Evolutionary conservation across 2,888 invertebrate species (phyloP), one percentile per base, ranked within the genome.

Genomic region (Spodoptera exigua): DNA sequence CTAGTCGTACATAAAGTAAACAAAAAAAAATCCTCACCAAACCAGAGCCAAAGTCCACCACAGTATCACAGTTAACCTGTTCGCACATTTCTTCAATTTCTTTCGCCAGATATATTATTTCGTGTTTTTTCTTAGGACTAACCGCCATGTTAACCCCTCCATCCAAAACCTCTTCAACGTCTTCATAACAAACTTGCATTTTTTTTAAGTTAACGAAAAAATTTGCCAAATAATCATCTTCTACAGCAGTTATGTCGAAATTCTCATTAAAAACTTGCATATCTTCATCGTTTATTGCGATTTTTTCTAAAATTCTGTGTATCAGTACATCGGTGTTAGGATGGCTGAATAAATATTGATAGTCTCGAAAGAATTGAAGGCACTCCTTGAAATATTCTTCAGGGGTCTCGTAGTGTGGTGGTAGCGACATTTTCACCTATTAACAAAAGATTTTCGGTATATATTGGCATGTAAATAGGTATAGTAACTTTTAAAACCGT

Each of bases 21-120:
- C 16, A 18, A 27, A 13, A 11, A 43, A 11, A 40, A 13, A 52
- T 45, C 55, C 95, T 95, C 92, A 96, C 96, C 92, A 97, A 89
- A 5, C 97, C 97, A 13, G 96, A 95, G 12, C 97, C 97, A 76
- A 97, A 94, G 86, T 97, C 97, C 0, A 97, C 93, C 16, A 97
- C 89, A 1, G 95, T 87, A 46, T 94, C 84, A 57, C 95, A 94
- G 7, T 88, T 83, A 7, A 84, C 80, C 27, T 87, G 72, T n/a
- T 81, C 74, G 75, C 96, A 96, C 45, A 95, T 76, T 16, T 86
- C 75, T 56, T 94, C 86, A 16, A 96, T 92, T 72, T 95, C 88
- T 34, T 94, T 88, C 1, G 96, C 95, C 46, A 97, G 86, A 72
- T 95, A 89, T 11, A 94, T 74, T 44, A 97, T 96, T 91, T 97